Evolutionary conservation across 2,113 vertebrate genomes (phyloP).

Genomic region (Cettia cetti): DNA sequence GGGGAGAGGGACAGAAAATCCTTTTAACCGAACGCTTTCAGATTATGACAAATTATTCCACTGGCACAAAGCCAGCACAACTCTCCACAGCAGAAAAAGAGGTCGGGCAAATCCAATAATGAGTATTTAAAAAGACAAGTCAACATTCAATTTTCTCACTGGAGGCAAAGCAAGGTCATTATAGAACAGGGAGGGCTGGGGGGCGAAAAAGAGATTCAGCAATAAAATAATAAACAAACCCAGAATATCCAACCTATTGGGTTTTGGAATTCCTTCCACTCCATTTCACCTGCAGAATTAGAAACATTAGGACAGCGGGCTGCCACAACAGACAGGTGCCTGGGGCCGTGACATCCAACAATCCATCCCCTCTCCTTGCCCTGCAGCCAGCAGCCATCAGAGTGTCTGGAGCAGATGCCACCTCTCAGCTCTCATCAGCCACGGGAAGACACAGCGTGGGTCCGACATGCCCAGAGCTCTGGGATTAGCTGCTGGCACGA

Average conservation of each 20-base stretch:
- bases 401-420: constrained; percentile 20
- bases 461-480: background rate
- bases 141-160: constrained; percentile 12
- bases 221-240: background rate
- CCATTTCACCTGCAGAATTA: constrained; percentile 71
- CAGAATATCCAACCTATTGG: constrained; percentile 40
- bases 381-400: background rate
- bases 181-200: background rate
- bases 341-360: background rate
- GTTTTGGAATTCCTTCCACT: constrained; percentile 62
- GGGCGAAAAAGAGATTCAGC: background rate
- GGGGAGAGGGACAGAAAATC: background rate
- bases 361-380: background rate
- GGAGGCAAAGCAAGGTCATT: constrained; percentile 29
- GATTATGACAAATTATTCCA: background rate
- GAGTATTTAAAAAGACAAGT: constrained; percentile 43
- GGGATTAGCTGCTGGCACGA: background rate
- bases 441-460: background rate
- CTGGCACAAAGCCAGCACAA: constrained; percentile 5
- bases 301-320: constrained; percentile 29
- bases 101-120: constrained; percentile 30
- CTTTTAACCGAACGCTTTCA: background rate
- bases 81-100: constrained; percentile 14
- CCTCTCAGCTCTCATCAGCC: constrained; percentile 62
- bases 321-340: constrained; percentile 54